phyloP scores from a whole-genome alignment of 2,888 invertebrate genomes.

The Creontiades dilutus region DNA sequence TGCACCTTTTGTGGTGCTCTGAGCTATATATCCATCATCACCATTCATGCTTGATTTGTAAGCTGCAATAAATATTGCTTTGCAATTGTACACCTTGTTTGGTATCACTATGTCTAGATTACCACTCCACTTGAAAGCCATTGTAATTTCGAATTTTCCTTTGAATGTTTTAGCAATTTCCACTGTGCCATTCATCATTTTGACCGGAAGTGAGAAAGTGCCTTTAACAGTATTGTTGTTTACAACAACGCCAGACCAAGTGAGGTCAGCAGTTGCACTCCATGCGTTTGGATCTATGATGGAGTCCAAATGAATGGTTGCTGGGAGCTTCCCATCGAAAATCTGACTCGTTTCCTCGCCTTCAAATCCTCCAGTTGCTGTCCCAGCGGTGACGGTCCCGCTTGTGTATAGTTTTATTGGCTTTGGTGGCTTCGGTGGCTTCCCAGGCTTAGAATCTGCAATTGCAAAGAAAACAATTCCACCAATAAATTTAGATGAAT shows the following conservation, averaged over 20 bases:
- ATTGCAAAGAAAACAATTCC: background rate
- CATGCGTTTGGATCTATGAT: slow-evolving; percentile 71
- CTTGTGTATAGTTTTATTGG: slow-evolving; percentile 69
- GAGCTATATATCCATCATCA: slow-evolving; percentile 12
- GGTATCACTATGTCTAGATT: slow-evolving; percentile 72
- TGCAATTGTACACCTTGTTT: slow-evolving; percentile 74
- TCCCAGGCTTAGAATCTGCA: background rate
- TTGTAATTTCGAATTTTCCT: slow-evolving; percentile 73
- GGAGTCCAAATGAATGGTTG: slow-evolving; percentile 72
- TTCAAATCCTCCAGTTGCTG: slow-evolving; percentile 70
- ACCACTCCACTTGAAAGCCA: slow-evolving; percentile 69
- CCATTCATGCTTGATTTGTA: slow-evolving; percentile 51
- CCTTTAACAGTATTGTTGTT: slow-evolving; percentile 56
- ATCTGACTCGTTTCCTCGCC: slow-evolving; percentile 67
- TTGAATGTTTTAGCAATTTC: slow-evolving; percentile 27
- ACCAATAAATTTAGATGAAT: background rate
- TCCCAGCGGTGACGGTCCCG: slow-evolving; percentile 72
- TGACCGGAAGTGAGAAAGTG: slow-evolving; percentile 62
- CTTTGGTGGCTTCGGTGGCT: slow-evolving; percentile 19
- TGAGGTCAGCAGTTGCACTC: slow-evolving; percentile 52
- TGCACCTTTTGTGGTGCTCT: slow-evolving; percentile 28
- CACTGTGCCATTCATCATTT: slow-evolving; percentile 39
- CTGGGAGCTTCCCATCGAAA: slow-evolving; percentile 73
- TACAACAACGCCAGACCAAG: slow-evolving; percentile 57
- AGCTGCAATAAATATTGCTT: slow-evolving; percentile 67